phyloP scores from a whole-genome alignment of 1,140 invertebrate species.

The Temnothorax nylanderi region DNA sequence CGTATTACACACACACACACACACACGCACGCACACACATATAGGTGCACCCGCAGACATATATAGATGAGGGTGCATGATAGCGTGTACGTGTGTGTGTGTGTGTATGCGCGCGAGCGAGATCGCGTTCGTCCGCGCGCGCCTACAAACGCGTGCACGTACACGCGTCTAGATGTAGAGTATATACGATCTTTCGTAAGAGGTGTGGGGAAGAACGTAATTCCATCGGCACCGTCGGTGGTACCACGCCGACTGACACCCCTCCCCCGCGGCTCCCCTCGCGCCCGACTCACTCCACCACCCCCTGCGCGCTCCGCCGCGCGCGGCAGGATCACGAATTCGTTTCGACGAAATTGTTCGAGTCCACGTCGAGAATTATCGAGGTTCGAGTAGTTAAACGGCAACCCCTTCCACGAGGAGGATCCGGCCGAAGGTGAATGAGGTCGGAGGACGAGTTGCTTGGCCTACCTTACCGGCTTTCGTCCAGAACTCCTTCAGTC shows the following conservation, averaged over 20 bases:
- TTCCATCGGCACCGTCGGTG: constrained; percentile 73
- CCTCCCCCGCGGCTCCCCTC: background rate
- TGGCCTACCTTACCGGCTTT: background rate
- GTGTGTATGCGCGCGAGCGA: background rate
- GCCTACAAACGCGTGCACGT: constrained; percentile 35
- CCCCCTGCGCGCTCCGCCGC: constrained; percentile 1
- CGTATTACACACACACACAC: constrained; percentile 42
- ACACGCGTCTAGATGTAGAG: constrained; percentile 45
- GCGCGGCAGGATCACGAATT: constrained; percentile 69
- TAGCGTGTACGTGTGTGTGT: background rate
- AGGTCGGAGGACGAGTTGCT: background rate
- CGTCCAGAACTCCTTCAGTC: background rate
- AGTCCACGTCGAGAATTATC: constrained; percentile 69
- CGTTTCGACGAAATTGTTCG: constrained; percentile 73
- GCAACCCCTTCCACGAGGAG: constrained; percentile 25
- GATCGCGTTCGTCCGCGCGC: constrained; percentile 14
- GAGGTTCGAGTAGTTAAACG: constrained; percentile 65
- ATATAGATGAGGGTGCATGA: background rate
- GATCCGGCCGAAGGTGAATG: background rate
- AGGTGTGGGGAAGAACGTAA: constrained; percentile 71
- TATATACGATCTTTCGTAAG: constrained; percentile 66
- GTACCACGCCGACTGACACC: constrained; percentile 68
- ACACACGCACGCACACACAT: background rate
- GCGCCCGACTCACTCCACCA: background rate
- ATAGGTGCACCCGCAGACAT: background rate